Base-by-base conservation (phyloP, 2,888 invertebrate genomes). In the Pegoplata infirma region DNA sequence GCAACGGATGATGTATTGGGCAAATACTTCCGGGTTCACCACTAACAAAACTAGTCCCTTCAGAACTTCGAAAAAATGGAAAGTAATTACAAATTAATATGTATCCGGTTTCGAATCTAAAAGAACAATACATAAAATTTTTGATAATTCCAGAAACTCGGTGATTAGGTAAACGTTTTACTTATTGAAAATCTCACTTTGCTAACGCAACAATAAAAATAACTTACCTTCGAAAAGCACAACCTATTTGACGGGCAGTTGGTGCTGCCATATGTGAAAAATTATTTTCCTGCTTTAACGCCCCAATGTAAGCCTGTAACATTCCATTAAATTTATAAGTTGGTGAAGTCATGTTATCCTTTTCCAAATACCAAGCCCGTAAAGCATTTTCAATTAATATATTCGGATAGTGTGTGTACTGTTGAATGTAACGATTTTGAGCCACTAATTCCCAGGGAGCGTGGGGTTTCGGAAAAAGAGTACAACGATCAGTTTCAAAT, bases 391-490 rank as follows among this genome's bases (percentile, higher is more conserved):
- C 63, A 36, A 63, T 51, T 3, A 63, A 36, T 2, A 63, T 17
- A n/a, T 63, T 63, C 6, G 63, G 63, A 17, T 63, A 63, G 36
- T 63, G 63, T 21, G 49, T 51, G 21, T 19, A 21, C 21, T 21
- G 32, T 21, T 63, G 63, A 5, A 63, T 16, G 36, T 63, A 63
- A 36, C 63, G 63, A 19, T 63, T 63, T 36, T 63, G 63, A 3
- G 49, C 63, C n/a, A 63, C 49, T n/a, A n/a, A 40, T 2, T 5
- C 5, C 12, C n/a, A 40, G 4, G n/a, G 36, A 40, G 12, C 36
- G 12, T 40, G 5, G 2, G 12, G 10, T n/a, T 40, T n/a, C 36
- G n/a, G 5, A n/a, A n/a, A 40, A 12, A 40, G n/a, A n/a, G 36
- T n/a, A 40, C 36, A 40, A 1, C n/a, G 36, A 40, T 40, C 36